Evolutionary conservation across 2,797 vertebrate species (phyloP), one percentile per base, ranked within the genome.

Genomic region (Silurus lanzhouensis): DNA sequence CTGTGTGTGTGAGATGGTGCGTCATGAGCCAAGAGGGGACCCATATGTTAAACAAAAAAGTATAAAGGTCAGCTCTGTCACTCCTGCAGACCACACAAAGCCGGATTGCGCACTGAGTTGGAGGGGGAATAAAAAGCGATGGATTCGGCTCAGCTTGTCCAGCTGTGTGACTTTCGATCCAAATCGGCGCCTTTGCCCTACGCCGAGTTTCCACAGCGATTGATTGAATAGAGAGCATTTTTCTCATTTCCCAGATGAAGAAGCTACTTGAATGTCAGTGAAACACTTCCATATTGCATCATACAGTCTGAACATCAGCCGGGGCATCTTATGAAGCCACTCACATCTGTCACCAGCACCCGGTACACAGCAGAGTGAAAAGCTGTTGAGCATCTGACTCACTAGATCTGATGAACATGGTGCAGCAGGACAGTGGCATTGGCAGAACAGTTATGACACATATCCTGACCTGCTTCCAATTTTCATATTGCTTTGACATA

Each of bases 111-210:
- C 44, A 46, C 82, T 70, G 66, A 68, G 71, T 61, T 27, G 44
- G 46, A 31, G 17, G 13, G 17, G 52, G 38, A 60, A 87, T 76
- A 76, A 83, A 86, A 87, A 67, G 87, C 58, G 55, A 77, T 87
- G 80, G 86, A 86, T 84, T 84, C 20, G 27, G 83, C 85, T 63
- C 31, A 71, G 77, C 81, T 85, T 52, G 72, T 80, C 85, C 84
- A 67, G 84, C 85, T 77, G 84, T 61, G 86, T 84, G 84, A 58
- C 81, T 89, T 89, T 88, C 72, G 72, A 89, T 83, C 81, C 64
- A 44, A 88, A 82, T 85, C 72, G 84, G 67, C 57, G 46, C 48
- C 78, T 81, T 57, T 81, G 67, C 82, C 75, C 60, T 84, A 80
- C 20, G n/a, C 67, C 10, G 77, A 48, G 58, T 81, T 86, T 81